Base-by-base conservation (phyloP, 2,888 invertebrate species). In the Junonia oenone region DNA sequence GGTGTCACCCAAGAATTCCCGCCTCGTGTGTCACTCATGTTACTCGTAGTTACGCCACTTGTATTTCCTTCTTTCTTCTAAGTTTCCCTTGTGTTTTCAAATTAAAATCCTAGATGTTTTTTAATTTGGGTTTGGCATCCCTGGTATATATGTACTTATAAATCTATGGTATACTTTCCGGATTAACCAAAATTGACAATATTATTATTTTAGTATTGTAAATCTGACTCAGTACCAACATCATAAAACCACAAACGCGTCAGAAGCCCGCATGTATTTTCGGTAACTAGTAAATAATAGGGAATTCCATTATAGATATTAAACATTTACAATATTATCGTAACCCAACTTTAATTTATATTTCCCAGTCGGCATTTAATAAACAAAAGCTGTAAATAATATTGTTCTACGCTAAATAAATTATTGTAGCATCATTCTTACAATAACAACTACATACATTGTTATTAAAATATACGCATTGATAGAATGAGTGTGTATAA, bases 401-500 rank as follows among this genome's bases (percentile, higher is more conserved):
- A 37, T 46, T 53, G n/a, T 48, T n/a, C 15, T 29, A 38, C 11
- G 19, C 29, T 38, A 48, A 54, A 48, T 19, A 49, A 54, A 48
- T 40, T 19, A 9, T 11, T 11, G 9, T n/a, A 17, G 9, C 19
- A 2, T 40, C 17, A 15, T 35, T 35, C 11, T 26, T 33, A 33
- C 31, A 47, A 47, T 45, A 54, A 33, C 33, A 47, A 33, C 17
- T 40, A 19, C 4, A 17, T 4, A 1, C 5, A 40, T 40, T n/a
- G 9, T 19, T 40, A 33, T 33, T 33, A n/a, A 33, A 33, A 33
- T 33, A 33, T n/a, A 50, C 46, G 47, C 45, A 50, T 46, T 43
- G 53, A 22, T 29, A 43, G 27, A 50, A 47, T 51, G 54, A 56
- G 31, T n/a, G n/a, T n/a, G n/a, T n/a, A n/a, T n/a, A n/a, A n/a